A percentile compares a stretch with the other conserved stretches of the same genome.
Evolutionary conservation across 2,888 invertebrate genomes (phyloP).

Genomic region (Dolichopus griseipennis): DNA sequence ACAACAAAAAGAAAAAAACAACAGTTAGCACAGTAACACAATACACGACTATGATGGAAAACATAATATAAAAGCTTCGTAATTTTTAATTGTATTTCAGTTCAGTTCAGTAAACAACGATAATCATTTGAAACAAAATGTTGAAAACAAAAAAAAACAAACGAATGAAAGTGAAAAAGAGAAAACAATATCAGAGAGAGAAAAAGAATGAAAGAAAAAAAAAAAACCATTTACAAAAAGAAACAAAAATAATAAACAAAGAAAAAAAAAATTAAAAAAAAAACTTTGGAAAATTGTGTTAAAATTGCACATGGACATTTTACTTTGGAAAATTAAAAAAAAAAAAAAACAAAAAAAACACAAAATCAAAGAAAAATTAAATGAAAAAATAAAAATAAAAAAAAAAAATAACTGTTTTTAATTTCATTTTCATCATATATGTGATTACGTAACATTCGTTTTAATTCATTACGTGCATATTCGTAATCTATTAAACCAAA

Average conservation of each 20-base stretch:
- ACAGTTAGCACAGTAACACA: too few relatives aligned
- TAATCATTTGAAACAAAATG: neutral
- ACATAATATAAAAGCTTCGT: neutral
- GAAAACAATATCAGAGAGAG: neutral
- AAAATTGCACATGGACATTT: neutral
- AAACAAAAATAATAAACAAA: neutral
- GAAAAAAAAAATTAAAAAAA: neutral
- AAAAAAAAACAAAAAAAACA: neutral
- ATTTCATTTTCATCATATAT: too few relatives aligned
- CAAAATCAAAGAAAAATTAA: too few relatives aligned
- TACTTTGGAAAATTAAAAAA: neutral
- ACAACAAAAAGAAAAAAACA: neutral
- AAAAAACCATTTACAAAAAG: neutral
- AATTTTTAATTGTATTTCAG: conserved; percentile 3
- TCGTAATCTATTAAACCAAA: too few relatives aligned
- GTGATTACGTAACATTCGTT: too few relatives aligned
- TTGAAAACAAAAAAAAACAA: neutral
- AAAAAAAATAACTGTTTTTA: too few relatives aligned
- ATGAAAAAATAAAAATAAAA: too few relatives aligned
- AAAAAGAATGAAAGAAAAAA: neutral
- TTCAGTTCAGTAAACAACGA: neutral
- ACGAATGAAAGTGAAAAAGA: too few relatives aligned
- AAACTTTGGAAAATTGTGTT: conserved; percentile 5
- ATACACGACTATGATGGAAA: too few relatives aligned
- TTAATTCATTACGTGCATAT: too few relatives aligned